These are phyloP conservation scores for Sclerurus mexicanus DNA, from an alignment of 2,113 vertebrate genomes.

Conservation along the genomic window DNA sequence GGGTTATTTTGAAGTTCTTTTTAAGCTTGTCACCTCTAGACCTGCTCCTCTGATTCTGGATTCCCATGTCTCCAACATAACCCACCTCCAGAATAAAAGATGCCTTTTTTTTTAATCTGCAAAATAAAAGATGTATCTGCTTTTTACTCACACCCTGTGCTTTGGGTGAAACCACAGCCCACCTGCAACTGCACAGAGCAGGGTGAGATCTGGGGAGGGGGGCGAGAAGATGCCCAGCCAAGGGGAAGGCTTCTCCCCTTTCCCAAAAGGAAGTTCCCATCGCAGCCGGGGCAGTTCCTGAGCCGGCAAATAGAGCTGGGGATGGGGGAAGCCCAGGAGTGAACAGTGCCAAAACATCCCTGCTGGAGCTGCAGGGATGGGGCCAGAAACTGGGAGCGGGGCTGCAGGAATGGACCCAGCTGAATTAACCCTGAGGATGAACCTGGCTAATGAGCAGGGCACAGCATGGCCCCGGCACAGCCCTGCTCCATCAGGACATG, in stretches of 20 bases:
- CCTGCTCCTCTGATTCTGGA: not conserved
- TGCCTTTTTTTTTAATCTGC: not conserved
- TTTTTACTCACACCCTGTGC: not conserved
- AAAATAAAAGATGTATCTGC: not conserved
- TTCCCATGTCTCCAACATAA: not conserved
- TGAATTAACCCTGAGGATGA: not conserved
- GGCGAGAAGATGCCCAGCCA: not conserved
- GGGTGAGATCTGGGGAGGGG: accelerated
- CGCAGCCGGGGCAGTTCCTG: too few species aligned
- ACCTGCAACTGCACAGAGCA: not conserved
- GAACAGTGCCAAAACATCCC: accelerated
- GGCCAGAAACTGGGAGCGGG: not conserved
- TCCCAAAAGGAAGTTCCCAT: too few species aligned
- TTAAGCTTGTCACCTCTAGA: not conserved
- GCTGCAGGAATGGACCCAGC: not conserved
- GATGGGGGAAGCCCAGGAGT: not conserved
- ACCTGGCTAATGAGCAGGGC: not conserved
- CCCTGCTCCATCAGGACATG: accelerated
- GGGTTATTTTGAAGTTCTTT: not conserved
- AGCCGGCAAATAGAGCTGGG: not conserved
- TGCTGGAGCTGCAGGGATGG: accelerated
- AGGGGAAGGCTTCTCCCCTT: not conserved
- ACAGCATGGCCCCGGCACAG: not conserved
- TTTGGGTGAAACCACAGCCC: not conserved
- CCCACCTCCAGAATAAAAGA: not conserved